Base-by-base conservation (phyloP, 1,140 invertebrate species). In the Parapsyche elsis region DNA sequence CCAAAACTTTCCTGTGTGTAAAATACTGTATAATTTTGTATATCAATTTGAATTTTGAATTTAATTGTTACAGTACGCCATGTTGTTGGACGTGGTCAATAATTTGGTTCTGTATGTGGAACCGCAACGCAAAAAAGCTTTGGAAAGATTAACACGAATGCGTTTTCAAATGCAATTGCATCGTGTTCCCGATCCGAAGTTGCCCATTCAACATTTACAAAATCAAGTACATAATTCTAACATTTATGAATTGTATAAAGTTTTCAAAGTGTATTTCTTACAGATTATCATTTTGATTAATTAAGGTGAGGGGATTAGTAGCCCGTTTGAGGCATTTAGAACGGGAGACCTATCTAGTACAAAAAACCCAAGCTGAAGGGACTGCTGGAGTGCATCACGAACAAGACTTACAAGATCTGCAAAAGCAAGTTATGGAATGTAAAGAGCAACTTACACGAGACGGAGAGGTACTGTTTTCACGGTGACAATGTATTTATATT, bases 51-150 rank as follows among this genome's bases (percentile, higher is more conserved):
- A n/a, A n/a, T n/a, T n/a, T n/a, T 38, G 26, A 10, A 24, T 26
- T 79, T 59, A 26, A 64, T 83, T 79, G 67, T 87, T 89, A 83
- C 85, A 96, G 92, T 99, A 98, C 88, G 94, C 95, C 0, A 98
- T 99, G 95, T 93, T 99, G 21, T 88, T 99, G 83, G 98, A 99
- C 86, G 95, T 99, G 81, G 94, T 99, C 0, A 99, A 99, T 88
- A 99, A 99, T 90, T 89, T 99, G 1, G 87, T 99, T 46, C 91
- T 99, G 0, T 98, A 98, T 88, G 97, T 99, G 14, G 98, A 99
- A 88, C 97, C 98, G 0, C 95, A 97, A 84, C 91, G 97, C 76
- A 98, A 98, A 84, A 95, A 98, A 86, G 94, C 94, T 4, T 92
- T 94, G 81, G 97, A 98, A 85, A 92, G 95, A 81, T 89, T 98